Evolutionary conservation across 2,113 vertebrate genomes (phyloP), one percentile per base, ranked within the genome.

Genomic region (Psephotus haematonotus): DNA sequence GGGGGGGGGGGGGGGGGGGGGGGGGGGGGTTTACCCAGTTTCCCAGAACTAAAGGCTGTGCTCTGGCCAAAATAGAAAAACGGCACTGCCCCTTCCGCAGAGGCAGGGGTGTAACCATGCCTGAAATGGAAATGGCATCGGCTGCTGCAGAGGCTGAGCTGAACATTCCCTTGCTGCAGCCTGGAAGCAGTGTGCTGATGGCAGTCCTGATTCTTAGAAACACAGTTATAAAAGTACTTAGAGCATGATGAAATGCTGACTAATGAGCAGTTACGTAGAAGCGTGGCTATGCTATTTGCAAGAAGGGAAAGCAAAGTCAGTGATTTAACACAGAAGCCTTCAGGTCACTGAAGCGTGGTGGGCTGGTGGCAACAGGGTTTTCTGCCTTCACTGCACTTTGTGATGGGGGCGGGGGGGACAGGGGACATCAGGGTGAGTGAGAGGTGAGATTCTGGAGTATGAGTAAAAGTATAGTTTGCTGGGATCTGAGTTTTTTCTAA

Each of bases 401-500:
- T 12, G 23, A 7, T 0, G 0, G 17, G 35, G 0, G 29, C 9
- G 15, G 13, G 17, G 31, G 37, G 43, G 70, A 31, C 16, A 10
- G 41, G 25, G 29, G 11, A 6, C 31, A 22, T 27, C 27, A 13
- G 70, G 41, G 35, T 39, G 10, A 44, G 53, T 1, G 5, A 72
- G 15, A 69, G 53, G 23, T 16, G 53, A 55, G 63, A 57, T 24
- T 43, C 4, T 31, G n/a, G 41, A 41, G 11, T 4, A 41, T 39
- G 46, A 82, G 24, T 23, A 46, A 55, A 86, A 83, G 41, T 14
- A 3, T 3, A 2, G 12, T 39, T 92, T 74, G 23, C 67, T 87
- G 53, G 44, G 20, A 74, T 69, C 41, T 35, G 67, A 59, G 25
- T 15, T 59, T 24, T 65, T 95, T 70, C 75, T 88, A 62, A 39